Percentiles rank a stretch among this genome's conserved stretches.
Conservation (phyloP, 2,888 invertebrate species). For the Teinopalpus imperialis region DNA sequence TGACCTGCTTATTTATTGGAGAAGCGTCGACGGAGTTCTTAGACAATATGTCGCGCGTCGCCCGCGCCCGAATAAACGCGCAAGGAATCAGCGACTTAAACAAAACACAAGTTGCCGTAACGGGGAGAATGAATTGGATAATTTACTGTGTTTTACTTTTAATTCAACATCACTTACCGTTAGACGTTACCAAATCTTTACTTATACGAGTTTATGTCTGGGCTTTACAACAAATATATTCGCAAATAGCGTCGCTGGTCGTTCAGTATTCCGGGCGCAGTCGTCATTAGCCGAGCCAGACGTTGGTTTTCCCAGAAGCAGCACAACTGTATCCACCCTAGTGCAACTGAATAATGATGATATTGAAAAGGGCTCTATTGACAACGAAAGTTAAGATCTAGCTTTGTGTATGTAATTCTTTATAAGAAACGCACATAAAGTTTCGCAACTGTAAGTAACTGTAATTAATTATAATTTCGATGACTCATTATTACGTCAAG, state of each 20-base stretch:
- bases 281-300: slow-evolving; percentile 73
- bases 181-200: slow-evolving; percentile 19
- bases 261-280: slow-evolving; percentile 70
- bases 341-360: slow-evolving; percentile 69
- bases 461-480: too few relatives aligned
- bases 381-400: slow-evolving; percentile 42
- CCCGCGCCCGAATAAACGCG: slow-evolving; percentile 65
- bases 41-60: slow-evolving; percentile 78
- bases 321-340: slow-evolving; percentile 50
- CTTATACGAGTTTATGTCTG: slow-evolving; percentile 29
- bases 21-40: slow-evolving; percentile 75
- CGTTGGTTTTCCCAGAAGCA: slow-evolving; percentile 70
- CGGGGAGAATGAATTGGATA: slow-evolving; percentile 65
- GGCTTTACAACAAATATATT: slow-evolving; percentile 22
- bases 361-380: slow-evolving; percentile 51
- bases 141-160: slow-evolving; percentile 59
- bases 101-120: slow-evolving; percentile 65
- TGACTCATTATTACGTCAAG: too few relatives aligned
- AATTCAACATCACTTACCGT: slow-evolving; percentile 29
- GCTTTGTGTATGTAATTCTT: slow-evolving; percentile 25
- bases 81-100: slow-evolving; percentile 60
- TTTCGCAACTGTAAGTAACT: too few relatives aligned
- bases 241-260: slow-evolving; percentile 32
- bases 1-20: slow-evolving; percentile 82
- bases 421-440: too few relatives aligned